Percentiles rank a stretch among this genome's conserved stretches.
These are phyloP conservation scores for Rhabditoides inermis DNA, from an alignment of 2,888 invertebrate genomes.

Conservation along the genomic window DNA sequence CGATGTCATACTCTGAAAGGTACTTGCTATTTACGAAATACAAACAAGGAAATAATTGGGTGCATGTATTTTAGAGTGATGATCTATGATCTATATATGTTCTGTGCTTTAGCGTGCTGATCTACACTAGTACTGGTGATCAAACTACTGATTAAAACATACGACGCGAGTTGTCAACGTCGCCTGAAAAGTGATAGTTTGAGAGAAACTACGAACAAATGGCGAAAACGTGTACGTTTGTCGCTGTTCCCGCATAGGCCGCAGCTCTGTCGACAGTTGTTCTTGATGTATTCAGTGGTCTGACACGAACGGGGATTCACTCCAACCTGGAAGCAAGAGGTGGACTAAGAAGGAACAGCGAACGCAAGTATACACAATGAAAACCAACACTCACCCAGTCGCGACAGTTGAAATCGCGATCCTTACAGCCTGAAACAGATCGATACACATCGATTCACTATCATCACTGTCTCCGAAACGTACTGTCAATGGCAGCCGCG, in stretches of 20 bases:
- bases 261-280: constrained; percentile 37
- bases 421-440: constrained; percentile 12
- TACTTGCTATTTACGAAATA: neutral
- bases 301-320: constrained; percentile 33
- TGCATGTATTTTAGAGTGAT: neutral
- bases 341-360: too few species aligned
- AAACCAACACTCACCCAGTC: too few species aligned
- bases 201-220: neutral
- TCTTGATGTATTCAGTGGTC: constrained; percentile 41
- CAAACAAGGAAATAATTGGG: too few species aligned
- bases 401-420: constrained; percentile 34
- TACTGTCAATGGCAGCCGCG: too few species aligned
- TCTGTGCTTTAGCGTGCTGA: neutral
- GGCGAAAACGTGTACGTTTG: neutral
- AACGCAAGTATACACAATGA: too few species aligned
- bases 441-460: too few species aligned
- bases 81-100: neutral
- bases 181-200: neutral
- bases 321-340: too few species aligned
- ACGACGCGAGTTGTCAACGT: neutral
- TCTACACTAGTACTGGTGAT: neutral
- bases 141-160: neutral
- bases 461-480: too few species aligned
- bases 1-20: constrained; percentile 42
- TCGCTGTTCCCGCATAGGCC: constrained; percentile 25